These are phyloP conservation scores for Mesorhabditis belari DNA, from an alignment of 2,888 invertebrate genomes.

Conservation along the genomic window DNA sequence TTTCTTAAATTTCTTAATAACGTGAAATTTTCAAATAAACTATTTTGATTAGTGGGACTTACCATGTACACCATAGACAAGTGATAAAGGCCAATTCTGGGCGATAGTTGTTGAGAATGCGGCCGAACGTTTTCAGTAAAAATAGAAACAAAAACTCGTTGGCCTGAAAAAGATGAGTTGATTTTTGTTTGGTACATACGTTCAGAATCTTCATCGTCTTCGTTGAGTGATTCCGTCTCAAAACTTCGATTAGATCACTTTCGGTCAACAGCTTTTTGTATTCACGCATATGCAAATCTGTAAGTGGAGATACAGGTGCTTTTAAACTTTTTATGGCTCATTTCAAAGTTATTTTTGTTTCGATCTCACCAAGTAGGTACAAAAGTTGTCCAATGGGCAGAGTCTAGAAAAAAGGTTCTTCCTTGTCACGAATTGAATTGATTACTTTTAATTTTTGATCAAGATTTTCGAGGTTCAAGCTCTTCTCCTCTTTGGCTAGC, in stretches of 20 bases:
- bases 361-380: no score
- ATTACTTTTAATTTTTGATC: neutral
- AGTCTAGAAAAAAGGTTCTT: no score
- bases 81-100: neutral
- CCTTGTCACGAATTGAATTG: no score
- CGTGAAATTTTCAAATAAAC: neutral
- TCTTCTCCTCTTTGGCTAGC: neutral
- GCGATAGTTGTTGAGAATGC: neutral
- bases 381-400: neutral
- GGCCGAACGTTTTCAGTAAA: neutral
- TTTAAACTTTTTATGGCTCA: no score
- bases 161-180: neutral
- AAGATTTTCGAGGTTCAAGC: neutral
- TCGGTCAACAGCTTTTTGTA: neutral
- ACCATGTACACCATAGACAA: neutral
- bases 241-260: no score
- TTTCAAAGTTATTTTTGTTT: no score
- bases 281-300: neutral
- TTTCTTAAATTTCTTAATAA: no score
- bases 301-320: no score
- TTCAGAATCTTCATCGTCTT: neutral
- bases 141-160: neutral
- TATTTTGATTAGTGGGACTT: neutral
- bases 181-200: neutral
- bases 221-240: no score